A percentile compares a stretch with the other conserved stretches of the same genome.
These are phyloP conservation scores for Burhinus bistriatus DNA, from an alignment of 2,113 vertebrate genomes.

Conservation along the genomic window DNA sequence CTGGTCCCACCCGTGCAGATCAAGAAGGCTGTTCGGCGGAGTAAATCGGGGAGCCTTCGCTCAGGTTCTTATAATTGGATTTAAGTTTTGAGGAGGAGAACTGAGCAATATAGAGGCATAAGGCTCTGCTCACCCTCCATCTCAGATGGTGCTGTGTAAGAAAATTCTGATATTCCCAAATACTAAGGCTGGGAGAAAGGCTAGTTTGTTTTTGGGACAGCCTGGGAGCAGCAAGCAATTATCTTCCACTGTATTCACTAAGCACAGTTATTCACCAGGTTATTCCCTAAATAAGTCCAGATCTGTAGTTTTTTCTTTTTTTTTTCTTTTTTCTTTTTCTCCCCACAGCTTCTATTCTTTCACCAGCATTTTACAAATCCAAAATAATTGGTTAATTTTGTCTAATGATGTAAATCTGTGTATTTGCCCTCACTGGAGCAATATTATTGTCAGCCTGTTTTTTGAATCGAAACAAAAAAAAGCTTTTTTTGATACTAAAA, in stretches of 20 bases:
- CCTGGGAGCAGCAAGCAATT: not conserved
- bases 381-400: not conserved
- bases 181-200: not conserved
- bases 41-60: not conserved
- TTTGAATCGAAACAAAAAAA: not conserved
- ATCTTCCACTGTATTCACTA: not conserved
- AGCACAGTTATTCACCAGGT: not conserved
- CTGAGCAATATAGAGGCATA: not conserved
- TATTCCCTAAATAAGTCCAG: not conserved
- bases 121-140: not conserved
- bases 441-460: not conserved
- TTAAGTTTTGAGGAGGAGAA: not conserved
- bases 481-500: not conserved
- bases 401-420: not conserved
- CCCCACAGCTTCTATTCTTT: not conserved
- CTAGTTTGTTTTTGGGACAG: not conserved
- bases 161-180: not conserved
- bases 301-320: not conserved
- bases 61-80: not conserved
- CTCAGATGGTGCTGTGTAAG: not conserved
- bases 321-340: rapidly evolving
- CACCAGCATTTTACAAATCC: not conserved
- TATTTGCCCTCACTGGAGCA: not conserved
- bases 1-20: not conserved
- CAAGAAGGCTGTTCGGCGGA: not conserved